Evolutionary conservation across 2,113 vertebrate species (phyloP).

Genomic region (Mirza zaza): DNA sequence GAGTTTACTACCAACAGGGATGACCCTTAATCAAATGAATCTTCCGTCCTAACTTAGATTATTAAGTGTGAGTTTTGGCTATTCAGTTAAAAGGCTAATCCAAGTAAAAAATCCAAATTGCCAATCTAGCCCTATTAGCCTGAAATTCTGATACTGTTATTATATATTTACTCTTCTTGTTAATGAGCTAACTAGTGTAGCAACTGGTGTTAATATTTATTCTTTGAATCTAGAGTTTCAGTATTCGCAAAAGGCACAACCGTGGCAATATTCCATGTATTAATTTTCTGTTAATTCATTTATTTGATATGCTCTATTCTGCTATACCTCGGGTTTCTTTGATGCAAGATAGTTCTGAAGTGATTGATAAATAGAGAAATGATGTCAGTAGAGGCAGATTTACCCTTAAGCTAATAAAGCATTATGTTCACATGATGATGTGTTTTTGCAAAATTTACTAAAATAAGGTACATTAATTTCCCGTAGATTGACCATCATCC

Average conservation of each 20-base stretch:
- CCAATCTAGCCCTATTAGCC: neutral
- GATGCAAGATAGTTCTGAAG: neutral
- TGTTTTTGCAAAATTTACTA: neutral
- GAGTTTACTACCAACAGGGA: neutral
- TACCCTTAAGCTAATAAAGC: neutral
- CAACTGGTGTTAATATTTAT: neutral
- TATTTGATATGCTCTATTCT: neutral
- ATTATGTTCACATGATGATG: neutral
- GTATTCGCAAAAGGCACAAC: neutral
- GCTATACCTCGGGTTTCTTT: neutral
- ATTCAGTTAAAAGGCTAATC: neutral
- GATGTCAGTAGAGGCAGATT: neutral
- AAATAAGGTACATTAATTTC: neutral
- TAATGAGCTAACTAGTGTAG: neutral
- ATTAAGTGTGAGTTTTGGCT: neutral
- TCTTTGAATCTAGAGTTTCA: slow-evolving; percentile 22
- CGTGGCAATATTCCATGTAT: neutral
- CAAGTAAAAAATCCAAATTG: neutral
- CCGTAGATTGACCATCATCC: neutral
- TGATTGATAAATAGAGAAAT: neutral
- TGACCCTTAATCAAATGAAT: neutral
- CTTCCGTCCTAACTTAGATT: neutral
- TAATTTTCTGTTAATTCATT: neutral
- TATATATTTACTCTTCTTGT: slow-evolving; percentile 26
- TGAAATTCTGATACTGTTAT: neutral